Evolutionary conservation across 2,888 invertebrate species (phyloP).

Genomic region (Baccha elongata): DNA sequence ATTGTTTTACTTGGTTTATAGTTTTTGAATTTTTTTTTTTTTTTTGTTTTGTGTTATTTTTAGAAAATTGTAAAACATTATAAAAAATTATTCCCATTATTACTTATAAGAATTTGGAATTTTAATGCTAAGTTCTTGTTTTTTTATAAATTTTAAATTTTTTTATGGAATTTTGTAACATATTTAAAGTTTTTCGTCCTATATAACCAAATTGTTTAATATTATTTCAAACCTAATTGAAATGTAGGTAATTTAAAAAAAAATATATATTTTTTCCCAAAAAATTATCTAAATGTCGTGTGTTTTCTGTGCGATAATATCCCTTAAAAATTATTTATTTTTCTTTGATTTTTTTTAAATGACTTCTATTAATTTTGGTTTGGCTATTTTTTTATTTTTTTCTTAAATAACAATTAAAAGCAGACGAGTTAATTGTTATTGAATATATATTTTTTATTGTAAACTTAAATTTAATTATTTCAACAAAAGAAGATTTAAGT

Average conservation of each 20-base stretch:
- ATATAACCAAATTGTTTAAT: constrained; percentile 48
- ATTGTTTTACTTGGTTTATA: constrained; percentile 44
- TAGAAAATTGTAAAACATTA: constrained; percentile 38
- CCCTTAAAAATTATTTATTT: constrained; percentile 9
- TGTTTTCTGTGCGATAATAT: constrained; percentile 72
- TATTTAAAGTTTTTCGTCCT: constrained; percentile 63
- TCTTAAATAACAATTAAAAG: constrained; percentile 48
- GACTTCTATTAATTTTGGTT: constrained; percentile 44
- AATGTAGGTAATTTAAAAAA: constrained; percentile 55
- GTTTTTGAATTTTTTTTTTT: constrained; percentile 31
- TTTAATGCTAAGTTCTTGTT: constrained; percentile 58
- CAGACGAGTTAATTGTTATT: constrained; percentile 57
- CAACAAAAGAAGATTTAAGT: constrained; percentile 23
- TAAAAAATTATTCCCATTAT: constrained; percentile 48
- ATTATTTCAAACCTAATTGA: constrained; percentile 58
- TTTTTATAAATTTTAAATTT: constrained; percentile 4
- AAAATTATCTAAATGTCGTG: constrained; percentile 74
- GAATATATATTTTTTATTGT: constrained; percentile 2
- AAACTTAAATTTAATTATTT: constrained; percentile 17
- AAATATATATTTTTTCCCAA: constrained; percentile 35
- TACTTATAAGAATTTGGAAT: constrained; percentile 53
- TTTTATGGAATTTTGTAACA: constrained; percentile 66
- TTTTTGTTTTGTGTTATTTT: constrained; percentile 30
- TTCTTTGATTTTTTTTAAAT: constrained; percentile 22
- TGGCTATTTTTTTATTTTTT: constrained; percentile 33